Evolutionary conservation across 2,113 vertebrate species (phyloP).

Genomic region (Dromaius novaehollandiae): DNA sequence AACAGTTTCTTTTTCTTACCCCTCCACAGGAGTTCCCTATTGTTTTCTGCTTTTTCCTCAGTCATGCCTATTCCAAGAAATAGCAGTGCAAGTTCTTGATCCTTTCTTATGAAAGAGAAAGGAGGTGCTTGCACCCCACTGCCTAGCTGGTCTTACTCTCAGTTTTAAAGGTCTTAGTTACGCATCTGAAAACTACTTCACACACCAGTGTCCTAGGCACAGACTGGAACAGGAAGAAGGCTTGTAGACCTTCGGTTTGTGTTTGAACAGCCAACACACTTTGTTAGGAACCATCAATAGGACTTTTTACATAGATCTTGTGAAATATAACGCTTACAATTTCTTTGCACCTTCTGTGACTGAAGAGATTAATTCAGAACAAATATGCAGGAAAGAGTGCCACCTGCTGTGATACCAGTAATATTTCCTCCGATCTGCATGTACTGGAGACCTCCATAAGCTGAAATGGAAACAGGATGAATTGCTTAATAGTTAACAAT

Average conservation of each 20-base stretch:
- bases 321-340: neutral
- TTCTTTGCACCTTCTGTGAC: neutral
- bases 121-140: neutral
- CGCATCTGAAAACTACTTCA: neutral
- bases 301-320: neutral
- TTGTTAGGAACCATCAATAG: neutral
- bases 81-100: neutral
- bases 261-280: neutral
- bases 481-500: neutral
- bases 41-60: neutral
- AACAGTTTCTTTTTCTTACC: neutral
- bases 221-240: neutral
- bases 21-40: neutral
- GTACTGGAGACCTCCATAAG: neutral
- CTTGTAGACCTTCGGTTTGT: neutral
- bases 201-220: neutral
- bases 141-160: neutral
- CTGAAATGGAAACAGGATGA: neutral
- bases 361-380: neutral
- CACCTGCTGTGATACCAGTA: slow-evolving; percentile 22
- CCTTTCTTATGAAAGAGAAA: neutral
- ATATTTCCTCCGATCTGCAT: neutral
- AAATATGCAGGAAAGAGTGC: slow-evolving; percentile 39
- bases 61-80: neutral
- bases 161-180: neutral